These are phyloP conservation scores for Hylaeus volcanicus DNA, from an alignment of 1,140 invertebrate genomes.

Conservation along the genomic window DNA sequence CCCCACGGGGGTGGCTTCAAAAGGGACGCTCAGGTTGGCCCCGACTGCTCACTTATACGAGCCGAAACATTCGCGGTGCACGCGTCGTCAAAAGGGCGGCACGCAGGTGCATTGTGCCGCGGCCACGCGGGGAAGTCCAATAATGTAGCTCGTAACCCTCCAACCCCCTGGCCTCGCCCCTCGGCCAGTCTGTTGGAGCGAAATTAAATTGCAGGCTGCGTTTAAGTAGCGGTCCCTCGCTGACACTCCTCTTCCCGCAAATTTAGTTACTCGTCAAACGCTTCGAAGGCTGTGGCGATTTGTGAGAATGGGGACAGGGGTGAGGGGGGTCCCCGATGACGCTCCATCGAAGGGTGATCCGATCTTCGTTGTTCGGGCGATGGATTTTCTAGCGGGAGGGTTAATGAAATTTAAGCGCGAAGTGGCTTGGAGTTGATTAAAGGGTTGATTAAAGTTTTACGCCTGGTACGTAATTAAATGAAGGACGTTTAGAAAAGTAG, in stretches of 20 bases:
- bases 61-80: conserved; percentile 21
- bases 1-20: conserved; percentile 15
- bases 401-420: too few species aligned
- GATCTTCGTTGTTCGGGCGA: too few species aligned
- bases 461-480: too few species aligned
- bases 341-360: too few species aligned
- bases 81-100: conserved; percentile 20
- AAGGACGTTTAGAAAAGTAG: too few species aligned
- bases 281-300: neutral
- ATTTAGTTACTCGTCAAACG: neutral
- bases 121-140: conserved; percentile 12
- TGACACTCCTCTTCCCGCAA: neutral
- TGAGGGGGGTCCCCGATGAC: too few species aligned
- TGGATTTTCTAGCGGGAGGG: too few species aligned
- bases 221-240: conserved; percentile 27
- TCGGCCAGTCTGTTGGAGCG: neutral
- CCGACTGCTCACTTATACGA: conserved; percentile 15
- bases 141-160: conserved; percentile 16
- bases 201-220: conserved; percentile 39
- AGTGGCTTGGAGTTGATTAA: too few species aligned
- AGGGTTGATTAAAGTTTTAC: too few species aligned
- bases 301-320: neutral
- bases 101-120: conserved; percentile 27
- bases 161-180: neutral
- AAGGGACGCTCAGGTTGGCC: conserved; percentile 36